A percentile compares a stretch with the other conserved stretches of the same genome.
Conservation (phyloP, 1,140 invertebrate genomes). For the Zeugodacus cucurbitae region DNA sequence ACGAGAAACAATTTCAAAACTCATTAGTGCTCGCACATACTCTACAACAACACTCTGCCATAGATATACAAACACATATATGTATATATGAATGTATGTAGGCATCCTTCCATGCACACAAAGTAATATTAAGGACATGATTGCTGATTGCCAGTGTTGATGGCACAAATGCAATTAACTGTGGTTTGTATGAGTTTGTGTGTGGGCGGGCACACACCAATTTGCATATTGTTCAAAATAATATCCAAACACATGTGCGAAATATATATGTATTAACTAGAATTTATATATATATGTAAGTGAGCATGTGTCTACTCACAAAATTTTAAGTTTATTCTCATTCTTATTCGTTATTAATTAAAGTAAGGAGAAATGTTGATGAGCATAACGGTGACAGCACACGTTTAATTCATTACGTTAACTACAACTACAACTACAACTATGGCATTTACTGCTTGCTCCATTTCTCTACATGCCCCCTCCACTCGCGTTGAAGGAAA, state of each 20-base stretch:
- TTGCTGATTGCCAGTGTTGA: neutral
- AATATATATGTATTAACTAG: neutral
- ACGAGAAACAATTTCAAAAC: conserved; percentile 10
- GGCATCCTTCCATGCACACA: neutral
- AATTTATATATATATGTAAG: neutral
- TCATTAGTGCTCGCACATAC: neutral
- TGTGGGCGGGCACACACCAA: too few relatives aligned
- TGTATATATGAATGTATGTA: neutral
- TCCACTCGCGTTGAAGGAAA: neutral
- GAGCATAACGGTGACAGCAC: neutral
- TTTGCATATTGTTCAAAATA: neutral
- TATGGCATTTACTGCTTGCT: neutral
- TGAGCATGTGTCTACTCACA: neutral
- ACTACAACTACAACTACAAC: neutral
- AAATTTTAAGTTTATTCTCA: neutral
- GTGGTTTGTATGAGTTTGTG: neutral
- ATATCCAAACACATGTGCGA: neutral
- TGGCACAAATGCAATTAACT: neutral
- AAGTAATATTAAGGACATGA: neutral
- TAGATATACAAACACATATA: neutral
- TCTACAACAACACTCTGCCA: neutral
- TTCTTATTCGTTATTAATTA: neutral
- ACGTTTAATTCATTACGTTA: neutral
- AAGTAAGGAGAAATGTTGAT: neutral
- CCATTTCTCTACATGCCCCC: neutral